These are phyloP conservation scores for Collichthys lucidus DNA, from an alignment of 2,113 vertebrate species.

Conservation along the genomic window DNA sequence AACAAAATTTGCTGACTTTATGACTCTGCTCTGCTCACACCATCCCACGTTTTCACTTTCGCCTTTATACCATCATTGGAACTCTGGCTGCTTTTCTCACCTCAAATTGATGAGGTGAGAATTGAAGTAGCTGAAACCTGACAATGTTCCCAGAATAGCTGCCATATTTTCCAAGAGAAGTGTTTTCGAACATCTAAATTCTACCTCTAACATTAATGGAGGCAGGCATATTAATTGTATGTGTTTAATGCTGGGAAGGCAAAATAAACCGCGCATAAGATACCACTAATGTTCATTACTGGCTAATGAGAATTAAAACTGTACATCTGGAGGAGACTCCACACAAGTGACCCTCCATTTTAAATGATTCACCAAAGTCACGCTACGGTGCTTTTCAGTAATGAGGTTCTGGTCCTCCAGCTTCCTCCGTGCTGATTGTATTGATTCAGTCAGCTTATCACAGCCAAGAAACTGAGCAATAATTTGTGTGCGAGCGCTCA, in stretches of 20 bases:
- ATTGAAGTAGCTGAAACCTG: neutral
- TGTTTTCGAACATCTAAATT: neutral
- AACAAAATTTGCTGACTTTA: neutral
- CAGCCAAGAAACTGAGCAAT: neutral
- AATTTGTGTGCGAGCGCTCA: slow-evolving; percentile 2
- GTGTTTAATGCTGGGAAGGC: neutral
- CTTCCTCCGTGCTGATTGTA: slow-evolving; percentile 28
- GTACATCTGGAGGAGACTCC: slow-evolving; percentile 22
- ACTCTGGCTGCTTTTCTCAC: neutral
- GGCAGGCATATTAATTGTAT: neutral
- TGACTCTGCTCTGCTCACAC: neutral
- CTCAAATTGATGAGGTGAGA: neutral
- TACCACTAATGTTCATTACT: slow-evolving; percentile 13
- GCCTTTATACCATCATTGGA: neutral
- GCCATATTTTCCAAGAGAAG: neutral
- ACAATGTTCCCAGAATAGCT: neutral
- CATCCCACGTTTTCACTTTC: neutral
- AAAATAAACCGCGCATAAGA: neutral
- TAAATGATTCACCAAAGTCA: slow-evolving; percentile 33
- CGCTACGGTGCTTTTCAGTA: slow-evolving; percentile 19
- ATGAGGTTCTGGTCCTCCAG: slow-evolving; percentile 38
- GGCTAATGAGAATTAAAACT: slow-evolving; percentile 11
- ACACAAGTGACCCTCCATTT: slow-evolving; percentile 36
- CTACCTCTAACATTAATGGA: neutral
- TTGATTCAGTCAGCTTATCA: slow-evolving; percentile 39